Base-by-base conservation (phyloP, 1,140 invertebrate genomes). In the Calephelis nemesis region DNA sequence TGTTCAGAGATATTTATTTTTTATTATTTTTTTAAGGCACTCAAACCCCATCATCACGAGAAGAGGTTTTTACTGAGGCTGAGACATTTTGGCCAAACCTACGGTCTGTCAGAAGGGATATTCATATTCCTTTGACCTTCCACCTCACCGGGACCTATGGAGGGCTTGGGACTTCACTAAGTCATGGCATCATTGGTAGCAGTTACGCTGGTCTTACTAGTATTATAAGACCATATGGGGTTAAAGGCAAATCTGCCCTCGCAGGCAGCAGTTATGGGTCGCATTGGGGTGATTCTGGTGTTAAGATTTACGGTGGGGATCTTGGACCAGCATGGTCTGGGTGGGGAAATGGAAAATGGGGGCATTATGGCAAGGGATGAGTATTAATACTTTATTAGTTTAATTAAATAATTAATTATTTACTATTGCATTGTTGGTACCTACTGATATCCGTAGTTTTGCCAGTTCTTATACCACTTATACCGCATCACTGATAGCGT, bases 261-360 rank as follows among this genome's bases (percentile, higher is more conserved):
- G 85, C 83, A 40, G 85, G 82, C 1, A 84, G 71, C 13, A 75
- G 75, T 6, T 89, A 89, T 65, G 83, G 78, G 1, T 72, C 60
- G 8, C 82, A 82, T 52, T 70, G 75, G 19, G 71, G 73, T 4
- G 67, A 73, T 9, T 68, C 79, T 10, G 73, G 80, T 12, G 70
- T 85, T 0, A 79, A 78, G 19, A 64, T 89, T 8, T 91, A 81
- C 68, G 77, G 84, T 0, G 70, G 74, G 12, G 72, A 73, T 11
- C 67, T 71, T 13, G 75, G 73, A 15, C 75, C 86, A 1, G 64
- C 77, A 0, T 91, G 88, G 88, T 79, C 79, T 54, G 88, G 88
- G 1, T 91, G 88, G 88, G 87, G 86, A 7, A 91, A 91, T 63
- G 88, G 88, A 0, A 89, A 83, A 73, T 91, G 88, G 88, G 88